Base-by-base conservation (phyloP, 2,888 invertebrate species). In the Himalopsyche tibetana region DNA sequence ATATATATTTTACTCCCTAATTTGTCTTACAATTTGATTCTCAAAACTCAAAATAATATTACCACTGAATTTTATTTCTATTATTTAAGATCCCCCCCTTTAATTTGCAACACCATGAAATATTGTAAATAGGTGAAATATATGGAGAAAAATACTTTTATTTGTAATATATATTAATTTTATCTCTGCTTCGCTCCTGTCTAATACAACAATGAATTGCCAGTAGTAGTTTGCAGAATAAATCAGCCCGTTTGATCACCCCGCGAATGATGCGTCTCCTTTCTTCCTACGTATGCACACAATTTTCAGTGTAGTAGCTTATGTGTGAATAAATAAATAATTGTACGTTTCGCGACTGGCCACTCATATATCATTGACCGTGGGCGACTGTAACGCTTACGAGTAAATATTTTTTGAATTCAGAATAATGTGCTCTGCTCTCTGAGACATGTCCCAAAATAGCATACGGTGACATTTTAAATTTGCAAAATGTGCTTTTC, bases 321-420 rank as follows among this genome's bases (percentile, higher is more conserved):
- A 36, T 74, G 74, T 74, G 74, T 74, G 74, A 74, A 36, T 15
- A 74, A 74, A 74, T 74, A 74, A 74, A 74, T 74, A 74, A 74
- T 74, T 74, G 74, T 74, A 74, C 12, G 74, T 74, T 74, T 74
- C 38, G 74, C 74, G 74, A 74, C 36, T 11, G 28, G 36, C 74
- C 74, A 74, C 74, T 74, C 74, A 74, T 74, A 36, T 74, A 74
- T 74, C 74, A 74, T 74, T 74, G 74, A 74, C 74, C 74, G 74
- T 74, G 74, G 74, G 74, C 74, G 74, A 15, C 74, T n/a, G 19
- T 74, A 36, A 74, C 36, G 74, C 74, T 74, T 74, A 74, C 74
- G 19, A 74, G 28, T 74, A 74, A 74, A 74, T 74, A 74, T 74
- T 74, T 74, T 74, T 74, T 74, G 74, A 74, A 74, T 74, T 74